Conservation (phyloP, 1,140 invertebrate species). For the Leguminivora glycinivorella region DNA sequence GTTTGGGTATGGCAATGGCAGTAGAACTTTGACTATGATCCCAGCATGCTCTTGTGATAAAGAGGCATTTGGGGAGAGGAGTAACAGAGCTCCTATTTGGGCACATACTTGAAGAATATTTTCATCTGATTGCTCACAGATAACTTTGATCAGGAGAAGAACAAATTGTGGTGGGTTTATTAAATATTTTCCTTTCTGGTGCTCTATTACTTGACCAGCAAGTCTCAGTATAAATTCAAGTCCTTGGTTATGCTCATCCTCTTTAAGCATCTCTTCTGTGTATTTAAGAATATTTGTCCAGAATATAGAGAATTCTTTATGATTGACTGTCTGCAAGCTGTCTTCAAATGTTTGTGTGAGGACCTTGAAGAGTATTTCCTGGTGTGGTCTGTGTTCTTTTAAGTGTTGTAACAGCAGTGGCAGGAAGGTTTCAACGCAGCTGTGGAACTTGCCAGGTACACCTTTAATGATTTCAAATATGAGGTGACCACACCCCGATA, state of each 20-base stretch:
- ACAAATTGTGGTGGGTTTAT: conserved; percentile 79
- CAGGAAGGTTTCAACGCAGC: conserved; percentile 84
- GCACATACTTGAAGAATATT: conserved; percentile 76
- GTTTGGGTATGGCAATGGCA: conserved; percentile 77
- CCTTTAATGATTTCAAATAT: conserved; percentile 93
- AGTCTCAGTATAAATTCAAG: conserved; percentile 79
- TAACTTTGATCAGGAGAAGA: conserved; percentile 77
- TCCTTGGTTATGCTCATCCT: conserved; percentile 52
- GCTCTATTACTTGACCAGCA: conserved; percentile 80
- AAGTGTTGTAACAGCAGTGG: conserved; percentile 81
- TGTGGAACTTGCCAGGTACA: conserved; percentile 90
- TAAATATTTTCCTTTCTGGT: conserved; percentile 83
- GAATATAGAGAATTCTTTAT: conserved; percentile 81
- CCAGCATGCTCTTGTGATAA: conserved; percentile 85
- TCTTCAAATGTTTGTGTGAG: conserved; percentile 81
- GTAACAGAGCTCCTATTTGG: conserved; percentile 80
- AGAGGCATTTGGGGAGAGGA: conserved; percentile 81
- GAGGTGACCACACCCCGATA: conserved; percentile 88
- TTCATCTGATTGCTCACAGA: conserved; percentile 78
- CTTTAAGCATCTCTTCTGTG: conserved; percentile 58
- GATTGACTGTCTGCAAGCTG: conserved; percentile 79
- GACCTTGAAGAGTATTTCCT: conserved; percentile 82
- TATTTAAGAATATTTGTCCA: conserved; percentile 78
- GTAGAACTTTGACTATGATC: conserved; percentile 81
- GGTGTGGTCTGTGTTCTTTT: conserved; percentile 76